Conservation (phyloP, 2,888 invertebrate genomes). For the Dryomyza anilis region DNA sequence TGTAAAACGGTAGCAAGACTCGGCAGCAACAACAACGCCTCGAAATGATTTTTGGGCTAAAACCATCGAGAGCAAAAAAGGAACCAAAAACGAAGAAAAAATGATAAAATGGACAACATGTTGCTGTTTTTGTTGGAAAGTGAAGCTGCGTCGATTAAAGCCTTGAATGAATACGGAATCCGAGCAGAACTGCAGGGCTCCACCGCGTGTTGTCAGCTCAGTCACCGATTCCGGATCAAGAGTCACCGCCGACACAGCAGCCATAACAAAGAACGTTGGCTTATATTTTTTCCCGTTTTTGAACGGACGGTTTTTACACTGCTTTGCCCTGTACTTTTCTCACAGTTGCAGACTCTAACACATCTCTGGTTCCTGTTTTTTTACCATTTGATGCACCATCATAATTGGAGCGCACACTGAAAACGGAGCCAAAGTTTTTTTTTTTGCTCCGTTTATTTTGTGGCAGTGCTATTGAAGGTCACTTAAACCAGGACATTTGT, state of each 20-base stretch:
- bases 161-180: slow-evolving; percentile 21
- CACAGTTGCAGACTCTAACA: not conserved
- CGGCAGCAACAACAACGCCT: slow-evolving; percentile 15
- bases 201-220: not conserved
- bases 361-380: not conserved
- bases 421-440: not conserved
- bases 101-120: slow-evolving; percentile 25
- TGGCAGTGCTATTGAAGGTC: too few relatives aligned
- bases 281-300: not conserved
- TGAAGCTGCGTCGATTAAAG: slow-evolving; percentile 18
- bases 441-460: too few relatives aligned
- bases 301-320: not conserved
- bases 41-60: slow-evolving; percentile 7
- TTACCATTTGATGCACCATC: not conserved
- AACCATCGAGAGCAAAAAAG: slow-evolving; percentile 6
- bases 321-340: too few relatives aligned
- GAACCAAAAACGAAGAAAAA: not conserved
- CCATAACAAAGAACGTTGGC: not conserved
- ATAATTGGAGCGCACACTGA: slow-evolving; percentile 1
- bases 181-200: not conserved
- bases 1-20: slow-evolving; percentile 41
- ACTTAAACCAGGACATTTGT: too few relatives aligned
- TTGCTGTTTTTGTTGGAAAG: slow-evolving; percentile 7
- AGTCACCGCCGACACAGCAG: not conserved
- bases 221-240: too few relatives aligned